phyloP scores from a whole-genome alignment of 2,888 invertebrate genomes.

The Cheilosia variabilis region DNA sequence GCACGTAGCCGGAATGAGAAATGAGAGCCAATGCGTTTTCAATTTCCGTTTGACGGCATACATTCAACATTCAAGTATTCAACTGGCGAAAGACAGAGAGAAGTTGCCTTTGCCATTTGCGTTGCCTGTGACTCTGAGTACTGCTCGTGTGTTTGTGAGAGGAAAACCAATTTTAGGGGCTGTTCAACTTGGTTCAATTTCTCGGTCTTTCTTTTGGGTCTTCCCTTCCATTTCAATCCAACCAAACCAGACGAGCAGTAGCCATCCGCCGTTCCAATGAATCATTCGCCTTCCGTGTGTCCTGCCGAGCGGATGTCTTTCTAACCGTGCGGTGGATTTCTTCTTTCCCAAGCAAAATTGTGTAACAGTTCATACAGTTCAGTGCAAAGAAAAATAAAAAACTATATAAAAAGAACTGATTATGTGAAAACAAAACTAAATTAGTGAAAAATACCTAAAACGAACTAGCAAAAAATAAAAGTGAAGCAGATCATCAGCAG shows the following conservation, averaged over 20 bases:
- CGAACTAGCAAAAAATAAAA: not conserved
- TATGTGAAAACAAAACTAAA: constrained; percentile 11
- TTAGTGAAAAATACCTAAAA: not conserved
- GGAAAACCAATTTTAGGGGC: constrained; percentile 17
- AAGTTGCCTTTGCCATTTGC: not conserved
- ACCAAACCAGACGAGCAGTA: constrained; percentile 57
- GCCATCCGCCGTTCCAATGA: constrained; percentile 32
- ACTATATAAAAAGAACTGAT: not conserved
- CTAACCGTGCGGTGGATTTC: constrained; percentile 25
- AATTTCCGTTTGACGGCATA: constrained; percentile 34
- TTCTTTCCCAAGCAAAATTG: not conserved
- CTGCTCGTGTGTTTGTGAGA: constrained; percentile 4
- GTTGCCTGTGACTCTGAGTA: too few relatives aligned
- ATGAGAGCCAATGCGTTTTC: not conserved
- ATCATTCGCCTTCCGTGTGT: constrained; percentile 66
- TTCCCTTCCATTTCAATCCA: not conserved
- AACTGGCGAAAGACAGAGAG: not conserved
- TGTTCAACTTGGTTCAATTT: constrained; percentile 45
- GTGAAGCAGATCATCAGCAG: not conserved
- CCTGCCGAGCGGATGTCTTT: constrained; percentile 43
- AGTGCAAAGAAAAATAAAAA: not conserved
- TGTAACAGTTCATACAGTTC: not conserved
- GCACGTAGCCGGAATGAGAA: too few relatives aligned
- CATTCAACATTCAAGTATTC: too few relatives aligned
- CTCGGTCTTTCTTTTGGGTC: not conserved